These are phyloP conservation scores for Allacma fusca DNA, from an alignment of 2,888 invertebrate genomes.

Conservation along the genomic window DNA sequence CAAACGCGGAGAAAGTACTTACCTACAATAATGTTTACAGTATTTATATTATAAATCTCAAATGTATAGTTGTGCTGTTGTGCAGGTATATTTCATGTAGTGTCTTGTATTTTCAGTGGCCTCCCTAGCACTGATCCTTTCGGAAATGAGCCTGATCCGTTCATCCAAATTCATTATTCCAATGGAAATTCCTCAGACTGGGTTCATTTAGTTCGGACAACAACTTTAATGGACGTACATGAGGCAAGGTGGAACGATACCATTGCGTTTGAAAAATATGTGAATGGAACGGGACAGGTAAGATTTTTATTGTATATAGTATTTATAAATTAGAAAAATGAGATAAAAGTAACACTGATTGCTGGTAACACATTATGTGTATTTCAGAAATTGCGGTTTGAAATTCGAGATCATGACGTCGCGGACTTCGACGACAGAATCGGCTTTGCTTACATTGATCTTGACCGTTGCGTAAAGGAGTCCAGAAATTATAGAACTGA, in stretches of 20 bases:
- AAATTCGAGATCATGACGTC: conserved; percentile 39
- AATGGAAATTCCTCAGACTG: conserved; percentile 14
- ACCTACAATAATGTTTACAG: no score
- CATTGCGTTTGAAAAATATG: conserved; percentile 27
- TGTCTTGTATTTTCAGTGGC: conserved; percentile 30
- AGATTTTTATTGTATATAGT: not conserved
- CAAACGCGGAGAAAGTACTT: no score
- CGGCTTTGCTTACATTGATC: conserved; percentile 38
- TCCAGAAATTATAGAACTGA: not conserved
- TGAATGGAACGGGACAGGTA: conserved; percentile 30
- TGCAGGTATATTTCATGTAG: no score
- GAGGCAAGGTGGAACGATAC: conserved; percentile 34
- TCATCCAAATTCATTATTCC: conserved; percentile 32
- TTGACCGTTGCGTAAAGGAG: conserved; percentile 35
- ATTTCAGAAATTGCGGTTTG: conserved; percentile 29
- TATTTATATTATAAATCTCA: no score
- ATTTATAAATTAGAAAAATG: not conserved
- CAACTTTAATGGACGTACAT: conserved; percentile 11
- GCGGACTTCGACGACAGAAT: conserved; percentile 32
- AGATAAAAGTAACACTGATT: no score
- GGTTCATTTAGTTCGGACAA: conserved; percentile 27
- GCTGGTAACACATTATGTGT: not conserved
- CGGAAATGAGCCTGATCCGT: conserved; percentile 31
- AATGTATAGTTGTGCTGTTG: no score
- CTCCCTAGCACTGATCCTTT: conserved; percentile 28